Conservation (phyloP, 2,888 invertebrate genomes). For the Pyrgus malvae region DNA sequence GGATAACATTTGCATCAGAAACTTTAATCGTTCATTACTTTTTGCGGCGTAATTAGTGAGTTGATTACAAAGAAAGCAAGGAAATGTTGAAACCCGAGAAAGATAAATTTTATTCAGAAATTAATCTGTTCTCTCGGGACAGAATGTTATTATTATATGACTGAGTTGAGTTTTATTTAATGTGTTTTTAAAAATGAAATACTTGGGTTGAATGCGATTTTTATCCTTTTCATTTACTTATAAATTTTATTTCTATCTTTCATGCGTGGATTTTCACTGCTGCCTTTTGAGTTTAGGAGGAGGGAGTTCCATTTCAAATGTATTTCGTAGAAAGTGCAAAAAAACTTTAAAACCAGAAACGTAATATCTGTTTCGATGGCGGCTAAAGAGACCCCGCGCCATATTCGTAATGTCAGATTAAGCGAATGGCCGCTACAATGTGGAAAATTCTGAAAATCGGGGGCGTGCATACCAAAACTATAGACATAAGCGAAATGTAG, state of each 20-base stretch:
- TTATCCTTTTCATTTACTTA: neutral
- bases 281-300: too few species aligned
- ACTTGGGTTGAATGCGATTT: neutral
- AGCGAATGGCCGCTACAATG: neutral
- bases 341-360: neutral
- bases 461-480: neutral
- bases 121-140: conserved; percentile 10
- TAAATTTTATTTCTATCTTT: neutral
- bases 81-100: conserved; percentile 6
- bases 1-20: neutral
- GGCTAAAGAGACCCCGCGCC: neutral
- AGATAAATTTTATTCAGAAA: conserved; percentile 7
- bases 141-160: neutral
- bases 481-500: neutral
- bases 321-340: neutral
- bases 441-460: conserved; percentile 3
- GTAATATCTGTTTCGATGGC: neutral
- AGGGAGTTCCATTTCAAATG: neutral
- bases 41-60: conserved; percentile 7
- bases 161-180: neutral
- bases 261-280: too few species aligned
- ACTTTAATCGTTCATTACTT: neutral
- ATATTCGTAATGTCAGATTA: conserved; percentile 10
- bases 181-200: neutral
- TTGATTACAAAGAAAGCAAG: conserved; percentile 16